Evolutionary conservation across 2,113 vertebrate genomes (phyloP), one percentile per base, ranked within the genome.

Genomic region (Brachyhypopomus occidentalis): DNA sequence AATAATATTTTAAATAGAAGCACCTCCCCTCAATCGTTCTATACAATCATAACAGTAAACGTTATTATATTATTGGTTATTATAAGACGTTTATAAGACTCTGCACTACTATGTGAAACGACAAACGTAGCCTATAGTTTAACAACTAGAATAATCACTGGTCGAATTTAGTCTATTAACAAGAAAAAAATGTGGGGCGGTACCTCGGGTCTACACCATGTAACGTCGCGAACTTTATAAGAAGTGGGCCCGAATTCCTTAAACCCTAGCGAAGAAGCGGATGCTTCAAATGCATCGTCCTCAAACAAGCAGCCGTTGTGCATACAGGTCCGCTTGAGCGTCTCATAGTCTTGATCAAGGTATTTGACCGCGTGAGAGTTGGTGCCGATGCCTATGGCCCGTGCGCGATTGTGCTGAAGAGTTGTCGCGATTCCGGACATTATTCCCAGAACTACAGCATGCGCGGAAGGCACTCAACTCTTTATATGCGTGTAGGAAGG

Each of bases 171-270:
- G 36, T 38, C 36, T 38, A 41, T 41, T 8, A 41, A 41, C 41
- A 41, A 41, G 41, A 0, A 1, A 36, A 1, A 23, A 8, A 23
- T 14, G 58, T 25, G 38, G 1, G 0, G 2, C 0, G 8, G 94
- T 93, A 97, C 96, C 92, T 27, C 82, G 38, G 96, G 96, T 1
- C 93, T 90, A 86, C 94, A 96, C 96, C 96, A 98, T 78, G 89
- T 38, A 20, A 97, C 85, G 2, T 94, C 96, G 41, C 84, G 88
- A 20, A 90, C 94, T 78, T 96, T 94, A 19, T 30, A 48, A n/a
- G 95, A 96, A 66, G 72, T 69, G 0, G 89, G 93, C 59, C 95
- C 95, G 36, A 98, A 90, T 3, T 97, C 96, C 0, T 60, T 92
- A 83, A 94, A 96, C 73, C 96, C 96, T 87, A 98, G 87, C 0